phyloP scores from a whole-genome alignment of 2,888 invertebrate species.

The Synergus gifuensis region DNA sequence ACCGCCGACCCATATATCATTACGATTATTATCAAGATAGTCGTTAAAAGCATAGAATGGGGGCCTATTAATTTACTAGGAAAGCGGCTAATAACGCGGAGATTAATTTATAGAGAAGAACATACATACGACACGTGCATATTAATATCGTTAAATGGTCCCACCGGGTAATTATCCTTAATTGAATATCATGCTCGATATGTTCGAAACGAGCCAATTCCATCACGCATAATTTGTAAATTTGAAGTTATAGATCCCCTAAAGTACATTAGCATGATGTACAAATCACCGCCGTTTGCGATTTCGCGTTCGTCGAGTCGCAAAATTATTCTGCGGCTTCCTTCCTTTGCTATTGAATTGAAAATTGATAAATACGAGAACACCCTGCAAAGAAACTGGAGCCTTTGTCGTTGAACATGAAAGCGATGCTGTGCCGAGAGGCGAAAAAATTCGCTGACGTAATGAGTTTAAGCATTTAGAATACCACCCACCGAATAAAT shows the following conservation, averaged over 20 bases:
- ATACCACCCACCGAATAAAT: not conserved
- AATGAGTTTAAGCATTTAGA: not conserved
- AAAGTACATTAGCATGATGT: not conserved
- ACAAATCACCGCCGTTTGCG: too few species aligned
- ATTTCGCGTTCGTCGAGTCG: too few species aligned
- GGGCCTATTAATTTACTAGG: not conserved
- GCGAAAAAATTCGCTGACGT: not conserved
- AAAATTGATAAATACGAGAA: not conserved
- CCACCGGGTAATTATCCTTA: not conserved
- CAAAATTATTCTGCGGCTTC: too few species aligned
- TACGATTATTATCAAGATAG: not conserved
- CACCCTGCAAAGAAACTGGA: not conserved
- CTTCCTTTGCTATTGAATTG: not conserved
- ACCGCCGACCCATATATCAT: slow-evolving; percentile 24
- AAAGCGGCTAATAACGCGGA: not conserved
- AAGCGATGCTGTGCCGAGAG: not conserved
- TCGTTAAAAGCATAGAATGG: not conserved
- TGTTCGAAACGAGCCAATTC: not conserved
- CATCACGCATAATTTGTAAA: not conserved
- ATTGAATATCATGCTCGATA: not conserved
- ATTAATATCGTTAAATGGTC: not conserved
- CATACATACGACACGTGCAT: not conserved
- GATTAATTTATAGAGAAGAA: not conserved
- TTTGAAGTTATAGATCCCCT: not conserved
- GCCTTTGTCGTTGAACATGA: not conserved